Conservation (phyloP, 2,888 invertebrate genomes). For the Pyrgus malvae region DNA sequence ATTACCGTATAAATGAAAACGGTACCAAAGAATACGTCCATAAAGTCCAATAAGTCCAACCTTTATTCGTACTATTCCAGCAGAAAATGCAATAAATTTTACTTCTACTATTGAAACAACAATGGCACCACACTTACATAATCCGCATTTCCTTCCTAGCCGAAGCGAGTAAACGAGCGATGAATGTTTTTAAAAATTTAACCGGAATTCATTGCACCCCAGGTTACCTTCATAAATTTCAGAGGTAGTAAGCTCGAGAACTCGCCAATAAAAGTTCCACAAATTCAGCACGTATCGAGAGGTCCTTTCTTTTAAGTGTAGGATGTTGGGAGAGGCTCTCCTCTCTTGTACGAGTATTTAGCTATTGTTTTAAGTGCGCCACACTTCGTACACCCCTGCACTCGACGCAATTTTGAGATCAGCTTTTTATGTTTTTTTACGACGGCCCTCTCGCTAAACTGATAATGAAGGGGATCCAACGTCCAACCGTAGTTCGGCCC, state of each 20-base stretch:
- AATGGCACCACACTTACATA: neutral
- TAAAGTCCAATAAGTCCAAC: no score
- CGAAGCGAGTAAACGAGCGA: slow-evolving; percentile 28
- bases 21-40: no score
- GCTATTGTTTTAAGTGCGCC: slow-evolving; percentile 80
- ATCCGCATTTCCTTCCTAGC: neutral
- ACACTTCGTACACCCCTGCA: slow-evolving; percentile 76
- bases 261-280: slow-evolving; percentile 66
- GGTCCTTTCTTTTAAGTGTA: slow-evolving; percentile 67
- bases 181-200: slow-evolving; percentile 54
- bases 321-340: slow-evolving; percentile 50
- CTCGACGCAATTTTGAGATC: slow-evolving; percentile 67
- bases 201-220: slow-evolving; percentile 57
- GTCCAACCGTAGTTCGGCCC: slow-evolving; percentile 53
- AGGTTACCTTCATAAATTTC: slow-evolving; percentile 65
- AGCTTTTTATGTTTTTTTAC: slow-evolving; percentile 68
- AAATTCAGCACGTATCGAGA: slow-evolving; percentile 78
- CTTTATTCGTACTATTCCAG: no score
- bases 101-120: neutral
- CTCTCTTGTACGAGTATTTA: slow-evolving; percentile 73
- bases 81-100: no score
- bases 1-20: no score
- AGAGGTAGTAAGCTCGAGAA: slow-evolving; percentile 65
- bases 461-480: slow-evolving; percentile 69
- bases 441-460: slow-evolving; percentile 71